Conservation (phyloP, 1,140 invertebrate species). For the Eueides isabella region DNA sequence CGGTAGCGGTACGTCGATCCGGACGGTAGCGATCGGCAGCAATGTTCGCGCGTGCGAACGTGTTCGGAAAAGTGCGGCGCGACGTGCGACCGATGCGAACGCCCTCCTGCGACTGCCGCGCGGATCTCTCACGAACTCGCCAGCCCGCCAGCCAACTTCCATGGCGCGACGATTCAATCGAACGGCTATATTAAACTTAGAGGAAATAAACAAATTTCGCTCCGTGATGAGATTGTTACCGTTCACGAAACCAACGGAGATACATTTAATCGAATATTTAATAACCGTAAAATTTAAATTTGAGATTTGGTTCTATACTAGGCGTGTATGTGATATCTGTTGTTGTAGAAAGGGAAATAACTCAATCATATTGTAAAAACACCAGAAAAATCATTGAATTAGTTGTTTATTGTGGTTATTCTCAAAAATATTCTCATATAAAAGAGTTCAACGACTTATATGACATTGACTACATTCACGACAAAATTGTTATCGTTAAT, state of each 20-base stretch:
- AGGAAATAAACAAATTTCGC: conserved; percentile 70
- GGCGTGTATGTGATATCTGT: background rate
- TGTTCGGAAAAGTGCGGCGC: conserved; percentile 30
- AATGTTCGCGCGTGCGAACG: conserved; percentile 23
- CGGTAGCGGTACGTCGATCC: conserved; percentile 41
- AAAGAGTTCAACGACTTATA: conserved; percentile 65
- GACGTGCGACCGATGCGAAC: conserved; percentile 57
- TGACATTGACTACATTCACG: conserved; percentile 1
- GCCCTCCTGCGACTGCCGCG: conserved; percentile 68
- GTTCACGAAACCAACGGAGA: conserved; percentile 52
- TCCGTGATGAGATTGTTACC: conserved; percentile 55
- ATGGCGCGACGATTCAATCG: conserved; percentile 52
- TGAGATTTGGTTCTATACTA: conserved; percentile 21
- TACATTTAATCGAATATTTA: conserved; percentile 57
- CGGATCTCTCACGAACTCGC: conserved; percentile 30
- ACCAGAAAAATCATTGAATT: background rate
- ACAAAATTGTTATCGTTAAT: conserved; percentile 5
- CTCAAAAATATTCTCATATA: conserved; percentile 45
- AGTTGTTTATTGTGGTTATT: background rate
- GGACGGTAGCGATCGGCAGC: conserved; percentile 35
- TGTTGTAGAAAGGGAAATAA: background rate
- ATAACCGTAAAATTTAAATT: conserved; percentile 58
- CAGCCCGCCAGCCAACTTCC: conserved; percentile 35
- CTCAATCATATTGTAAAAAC: background rate
- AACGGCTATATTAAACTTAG: conserved; percentile 43